Percentiles rank a stretch among this genome's conserved stretches.
Evolutionary conservation across 2,797 vertebrate species (phyloP).

Genomic region (Halcyon chelicuti): DNA sequence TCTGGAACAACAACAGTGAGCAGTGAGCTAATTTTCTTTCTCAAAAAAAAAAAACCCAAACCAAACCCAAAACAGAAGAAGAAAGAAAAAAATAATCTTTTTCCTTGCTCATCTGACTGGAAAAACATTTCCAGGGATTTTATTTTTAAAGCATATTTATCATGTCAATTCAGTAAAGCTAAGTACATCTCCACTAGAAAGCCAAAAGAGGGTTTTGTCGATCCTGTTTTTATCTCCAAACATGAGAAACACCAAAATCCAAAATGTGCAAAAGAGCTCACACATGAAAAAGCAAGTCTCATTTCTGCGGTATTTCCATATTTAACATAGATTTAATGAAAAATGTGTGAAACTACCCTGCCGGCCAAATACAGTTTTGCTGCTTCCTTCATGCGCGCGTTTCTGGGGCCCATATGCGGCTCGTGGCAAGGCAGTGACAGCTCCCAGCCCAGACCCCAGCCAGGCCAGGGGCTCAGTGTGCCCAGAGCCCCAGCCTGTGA

Average conservation of each 20-base stretch:
- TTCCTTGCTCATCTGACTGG: background rate
- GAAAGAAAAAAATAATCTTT: background rate
- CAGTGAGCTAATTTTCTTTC: background rate
- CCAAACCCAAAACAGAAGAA: background rate
- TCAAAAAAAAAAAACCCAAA: background rate
- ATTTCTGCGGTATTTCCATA: background rate
- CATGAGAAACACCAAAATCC: background rate
- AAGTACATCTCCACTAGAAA: background rate
- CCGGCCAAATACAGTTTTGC: background rate
- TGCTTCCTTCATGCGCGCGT: fast-evolving
- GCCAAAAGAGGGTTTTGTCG: background rate
- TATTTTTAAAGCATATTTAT: background rate
- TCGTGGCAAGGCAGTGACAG: background rate
- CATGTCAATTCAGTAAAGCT: background rate
- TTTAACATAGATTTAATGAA: background rate
- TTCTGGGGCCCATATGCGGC: background rate
- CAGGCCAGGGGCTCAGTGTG: background rate
- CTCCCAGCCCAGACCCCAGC: background rate
- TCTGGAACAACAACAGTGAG: background rate
- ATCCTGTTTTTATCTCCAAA: background rate
- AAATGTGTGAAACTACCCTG: background rate
- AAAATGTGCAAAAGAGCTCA: background rate
- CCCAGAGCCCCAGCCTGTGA: background rate
- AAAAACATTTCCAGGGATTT: background rate
- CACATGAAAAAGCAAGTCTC: background rate